These are phyloP conservation scores for Spodoptera picta DNA, from an alignment of 2,888 invertebrate genomes.

Conservation along the genomic window DNA sequence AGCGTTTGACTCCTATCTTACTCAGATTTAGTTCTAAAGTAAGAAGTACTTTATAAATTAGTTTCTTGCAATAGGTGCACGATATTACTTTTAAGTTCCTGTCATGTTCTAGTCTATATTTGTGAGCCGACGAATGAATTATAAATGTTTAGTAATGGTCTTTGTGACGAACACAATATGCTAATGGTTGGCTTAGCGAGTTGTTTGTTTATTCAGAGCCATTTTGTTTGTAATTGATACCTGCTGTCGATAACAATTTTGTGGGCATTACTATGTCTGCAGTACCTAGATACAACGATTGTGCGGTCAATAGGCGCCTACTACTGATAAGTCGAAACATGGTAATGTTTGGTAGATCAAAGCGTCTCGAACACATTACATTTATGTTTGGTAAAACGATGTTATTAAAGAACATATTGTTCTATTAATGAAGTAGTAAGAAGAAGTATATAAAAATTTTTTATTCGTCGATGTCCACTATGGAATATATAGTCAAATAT, in stretches of 20 bases:
- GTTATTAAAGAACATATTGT: no score
- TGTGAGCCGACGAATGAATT: conserved; percentile 22
- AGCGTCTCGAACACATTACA: no score
- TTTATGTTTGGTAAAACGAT: no score
- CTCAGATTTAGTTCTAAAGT: no score
- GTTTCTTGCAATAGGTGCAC: conserved; percentile 2
- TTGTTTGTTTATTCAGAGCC: conserved; percentile 40
- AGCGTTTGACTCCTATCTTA: no score
- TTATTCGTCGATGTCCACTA: no score
- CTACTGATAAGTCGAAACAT: not conserved
- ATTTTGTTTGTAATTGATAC: conserved; percentile 51
- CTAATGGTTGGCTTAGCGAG: conserved; percentile 36
- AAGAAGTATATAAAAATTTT: no score
- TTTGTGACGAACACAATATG: conserved; percentile 23
- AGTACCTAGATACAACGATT: not conserved
- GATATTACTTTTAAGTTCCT: conserved; percentile 12
- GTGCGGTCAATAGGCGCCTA: not conserved
- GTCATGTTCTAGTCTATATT: conserved; percentile 15
- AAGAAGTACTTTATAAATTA: no score
- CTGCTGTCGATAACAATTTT: conserved; percentile 23
- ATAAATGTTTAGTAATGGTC: conserved; percentile 38
- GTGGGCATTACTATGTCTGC: conserved; percentile 5
- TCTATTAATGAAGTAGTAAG: no score
- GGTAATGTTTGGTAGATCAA: no score
- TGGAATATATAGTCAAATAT: no score